Evolutionary conservation across 2,888 invertebrate genomes (phyloP).

Genomic region (Eueremaeus valkanovi): DNA sequence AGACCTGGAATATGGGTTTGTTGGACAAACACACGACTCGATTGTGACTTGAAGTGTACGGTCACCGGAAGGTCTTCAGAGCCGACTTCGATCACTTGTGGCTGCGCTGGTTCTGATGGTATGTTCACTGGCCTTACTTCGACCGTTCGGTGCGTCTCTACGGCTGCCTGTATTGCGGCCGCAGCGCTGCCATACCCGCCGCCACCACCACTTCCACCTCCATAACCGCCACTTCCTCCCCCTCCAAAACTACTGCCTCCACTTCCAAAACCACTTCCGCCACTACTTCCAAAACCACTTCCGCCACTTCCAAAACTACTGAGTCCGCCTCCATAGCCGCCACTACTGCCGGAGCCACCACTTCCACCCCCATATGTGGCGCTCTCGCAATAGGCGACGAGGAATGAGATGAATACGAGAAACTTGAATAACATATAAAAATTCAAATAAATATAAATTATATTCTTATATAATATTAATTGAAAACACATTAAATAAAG

Average conservation of each 20-base stretch:
- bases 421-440: slow-evolving; percentile 15
- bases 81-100: slow-evolving; percentile 36
- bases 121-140: slow-evolving; percentile 37
- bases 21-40: slow-evolving; percentile 39
- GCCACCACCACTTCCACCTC: background rate
- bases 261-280: background rate
- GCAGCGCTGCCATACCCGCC: slow-evolving; percentile 1
- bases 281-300: slow-evolving; percentile 9
- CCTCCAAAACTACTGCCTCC: background rate
- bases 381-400: slow-evolving; percentile 10
- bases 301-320: background rate
- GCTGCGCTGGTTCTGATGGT: slow-evolving; percentile 27
- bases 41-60: slow-evolving; percentile 39
- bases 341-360: background rate
- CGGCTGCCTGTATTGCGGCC: slow-evolving; percentile 33
- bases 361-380: background rate
- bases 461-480: background rate
- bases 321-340: background rate
- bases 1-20: slow-evolving; percentile 39
- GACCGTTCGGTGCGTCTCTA: slow-evolving; percentile 35
- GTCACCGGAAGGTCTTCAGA: slow-evolving; percentile 36
- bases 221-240: background rate
- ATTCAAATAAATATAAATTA: background rate
- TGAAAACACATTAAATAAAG: background rate
- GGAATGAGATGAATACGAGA: background rate